Evolutionary conservation across 2,113 vertebrate species (phyloP).

Genomic region (Sturnus vulgaris): DNA sequence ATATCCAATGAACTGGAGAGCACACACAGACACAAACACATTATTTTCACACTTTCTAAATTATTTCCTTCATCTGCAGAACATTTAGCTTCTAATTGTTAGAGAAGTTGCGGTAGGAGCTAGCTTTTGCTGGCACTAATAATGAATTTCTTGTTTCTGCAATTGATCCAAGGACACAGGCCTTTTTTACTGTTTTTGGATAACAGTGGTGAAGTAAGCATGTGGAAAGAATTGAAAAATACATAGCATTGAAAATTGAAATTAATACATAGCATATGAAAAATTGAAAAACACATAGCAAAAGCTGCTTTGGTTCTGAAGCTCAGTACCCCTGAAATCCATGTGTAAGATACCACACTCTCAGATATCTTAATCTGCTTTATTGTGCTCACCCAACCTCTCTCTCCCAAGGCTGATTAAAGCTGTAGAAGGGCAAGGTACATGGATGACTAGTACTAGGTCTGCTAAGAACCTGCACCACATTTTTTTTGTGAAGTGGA

Average conservation of each 20-base stretch:
- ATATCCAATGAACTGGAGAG: not conserved
- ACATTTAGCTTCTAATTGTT: not conserved
- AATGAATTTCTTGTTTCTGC: not conserved
- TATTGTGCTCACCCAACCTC: not conserved
- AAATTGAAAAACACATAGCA: accelerated
- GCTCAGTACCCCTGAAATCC: not conserved
- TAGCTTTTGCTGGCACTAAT: not conserved
- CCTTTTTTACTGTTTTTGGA: not conserved
- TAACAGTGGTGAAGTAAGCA: not conserved
- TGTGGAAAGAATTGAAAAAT: not conserved
- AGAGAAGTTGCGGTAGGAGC: not conserved
- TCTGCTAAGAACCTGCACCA: not conserved
- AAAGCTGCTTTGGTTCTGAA: not conserved
- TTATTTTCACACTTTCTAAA: not conserved
- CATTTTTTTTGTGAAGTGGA: not conserved
- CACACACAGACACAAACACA: not conserved
- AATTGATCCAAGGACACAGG: not conserved
- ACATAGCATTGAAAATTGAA: too few species aligned
- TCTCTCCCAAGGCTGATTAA: not conserved
- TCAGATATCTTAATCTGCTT: not conserved
- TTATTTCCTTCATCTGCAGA: not conserved
- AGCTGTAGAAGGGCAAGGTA: not conserved
- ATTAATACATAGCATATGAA: too few species aligned
- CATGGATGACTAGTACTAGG: not conserved
- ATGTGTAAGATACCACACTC: not conserved